phyloP scores from a whole-genome alignment of 1,140 invertebrate genomes.

The Gonatopus flavifemur region DNA sequence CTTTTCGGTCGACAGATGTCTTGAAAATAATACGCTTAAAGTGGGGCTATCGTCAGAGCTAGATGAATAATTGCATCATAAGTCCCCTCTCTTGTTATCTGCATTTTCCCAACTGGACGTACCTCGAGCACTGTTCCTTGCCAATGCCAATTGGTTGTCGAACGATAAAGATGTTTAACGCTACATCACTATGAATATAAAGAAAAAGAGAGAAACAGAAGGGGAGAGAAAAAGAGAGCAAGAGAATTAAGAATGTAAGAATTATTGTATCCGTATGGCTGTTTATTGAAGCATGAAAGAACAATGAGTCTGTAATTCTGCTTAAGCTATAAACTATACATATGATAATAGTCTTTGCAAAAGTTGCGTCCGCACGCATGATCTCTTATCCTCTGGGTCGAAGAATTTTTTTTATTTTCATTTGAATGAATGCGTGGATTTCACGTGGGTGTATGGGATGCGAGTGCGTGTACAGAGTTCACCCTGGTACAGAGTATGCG shows the following conservation, averaged over 20 bases:
- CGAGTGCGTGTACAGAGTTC: too few relatives aligned
- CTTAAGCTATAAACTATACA: not conserved
- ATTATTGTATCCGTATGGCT: not conserved
- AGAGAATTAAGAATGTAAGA: not conserved
- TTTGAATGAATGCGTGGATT: too few relatives aligned
- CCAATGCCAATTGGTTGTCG: conserved; percentile 14
- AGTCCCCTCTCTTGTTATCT: conserved; percentile 14
- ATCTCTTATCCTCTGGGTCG: too few relatives aligned
- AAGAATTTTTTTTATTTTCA: too few relatives aligned
- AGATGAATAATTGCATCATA: conserved; percentile 11
- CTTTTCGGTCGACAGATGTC: conserved; percentile 13
- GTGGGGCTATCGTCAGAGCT: conserved; percentile 15
- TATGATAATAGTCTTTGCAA: not conserved
- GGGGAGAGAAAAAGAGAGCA: conserved; percentile 1
- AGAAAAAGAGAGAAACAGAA: conserved; percentile 5
- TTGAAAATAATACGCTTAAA: conserved; percentile 30
- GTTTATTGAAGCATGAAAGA: not conserved
- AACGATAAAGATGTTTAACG: conserved; percentile 14
- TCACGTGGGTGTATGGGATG: too few relatives aligned
- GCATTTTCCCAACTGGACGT: conserved; percentile 20
- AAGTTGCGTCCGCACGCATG: conserved; percentile 9
- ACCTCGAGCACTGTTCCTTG: conserved; percentile 25
- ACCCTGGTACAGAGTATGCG: not conserved
- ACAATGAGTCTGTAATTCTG: too few relatives aligned
- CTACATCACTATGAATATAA: conserved; percentile 13